Conservation (phyloP, 2,888 invertebrate genomes). For the Dynastes tityus region DNA sequence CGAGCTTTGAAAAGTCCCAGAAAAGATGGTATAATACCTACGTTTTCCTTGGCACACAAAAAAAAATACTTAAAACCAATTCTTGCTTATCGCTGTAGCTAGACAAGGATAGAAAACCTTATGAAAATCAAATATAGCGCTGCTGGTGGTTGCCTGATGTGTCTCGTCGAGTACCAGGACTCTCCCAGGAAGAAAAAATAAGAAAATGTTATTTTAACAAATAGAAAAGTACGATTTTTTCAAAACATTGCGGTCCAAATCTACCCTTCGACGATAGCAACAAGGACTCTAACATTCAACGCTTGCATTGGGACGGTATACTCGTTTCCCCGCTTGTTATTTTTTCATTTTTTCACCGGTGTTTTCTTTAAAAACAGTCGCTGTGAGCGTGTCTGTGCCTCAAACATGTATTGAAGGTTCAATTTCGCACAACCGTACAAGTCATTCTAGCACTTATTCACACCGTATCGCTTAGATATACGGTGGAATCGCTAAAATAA, state of each 20-base stretch:
- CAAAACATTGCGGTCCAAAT: slow-evolving; percentile 55
- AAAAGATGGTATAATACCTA: too few relatives aligned
- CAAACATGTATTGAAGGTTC: not conserved
- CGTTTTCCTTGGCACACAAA: not conserved
- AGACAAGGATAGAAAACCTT: slow-evolving; percentile 15
- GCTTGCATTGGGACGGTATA: slow-evolving; percentile 1
- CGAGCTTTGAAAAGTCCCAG: too few relatives aligned
- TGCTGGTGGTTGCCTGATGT: not conserved
- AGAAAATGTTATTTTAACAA: slow-evolving; percentile 61
- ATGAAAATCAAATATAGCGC: slow-evolving; percentile 51
- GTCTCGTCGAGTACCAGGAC: not conserved
- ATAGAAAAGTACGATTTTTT: slow-evolving; percentile 60
- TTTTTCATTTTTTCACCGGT: slow-evolving; percentile 68
- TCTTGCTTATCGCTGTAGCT: not conserved
- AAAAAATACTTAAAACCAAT: slow-evolving; percentile 32
- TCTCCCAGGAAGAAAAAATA: slow-evolving; percentile 55
- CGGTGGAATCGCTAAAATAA: slow-evolving; percentile 43
- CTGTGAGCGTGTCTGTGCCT: slow-evolving; percentile 40
- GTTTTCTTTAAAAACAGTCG: slow-evolving; percentile 67
- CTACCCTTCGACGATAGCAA: slow-evolving; percentile 50
- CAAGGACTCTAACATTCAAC: slow-evolving; percentile 41
- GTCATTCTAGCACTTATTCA: slow-evolving; percentile 38
- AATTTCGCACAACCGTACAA: not conserved
- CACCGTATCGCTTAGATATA: slow-evolving; percentile 52
- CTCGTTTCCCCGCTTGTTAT: slow-evolving; percentile 62